These are phyloP conservation scores for Julus scanicus DNA, from an alignment of 2,888 invertebrate genomes.

Conservation along the genomic window DNA sequence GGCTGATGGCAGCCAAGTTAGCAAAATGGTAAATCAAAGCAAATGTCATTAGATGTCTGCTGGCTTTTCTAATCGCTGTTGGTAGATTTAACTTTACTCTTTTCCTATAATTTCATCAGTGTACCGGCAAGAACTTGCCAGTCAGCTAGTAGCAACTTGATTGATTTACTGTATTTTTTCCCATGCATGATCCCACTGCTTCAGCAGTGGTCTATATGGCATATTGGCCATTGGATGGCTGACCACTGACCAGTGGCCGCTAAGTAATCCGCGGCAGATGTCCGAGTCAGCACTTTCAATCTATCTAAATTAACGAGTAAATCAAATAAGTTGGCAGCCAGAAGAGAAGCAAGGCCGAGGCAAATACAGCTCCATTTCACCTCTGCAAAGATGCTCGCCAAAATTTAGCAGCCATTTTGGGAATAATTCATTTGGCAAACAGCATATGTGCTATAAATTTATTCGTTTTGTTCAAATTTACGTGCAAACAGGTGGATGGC, in stretches of 20 bases:
- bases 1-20: not conserved
- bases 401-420: not conserved
- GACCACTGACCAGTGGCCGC: not conserved
- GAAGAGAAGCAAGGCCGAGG: not conserved
- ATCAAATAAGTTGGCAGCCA: slow-evolving; percentile 1
- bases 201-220: not conserved
- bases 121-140: not conserved
- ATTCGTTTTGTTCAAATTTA: not conserved
- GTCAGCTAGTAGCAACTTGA: not conserved
- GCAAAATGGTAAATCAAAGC: not conserved
- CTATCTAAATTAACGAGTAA: not conserved
- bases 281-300: not conserved
- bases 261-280: not conserved
- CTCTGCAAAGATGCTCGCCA: not conserved
- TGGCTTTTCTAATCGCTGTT: not conserved
- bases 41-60: not conserved
- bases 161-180: not conserved
- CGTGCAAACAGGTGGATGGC: not conserved
- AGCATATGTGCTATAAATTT: not conserved
- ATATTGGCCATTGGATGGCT: not conserved
- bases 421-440: not conserved
- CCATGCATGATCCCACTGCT: not conserved
- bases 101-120: not conserved
- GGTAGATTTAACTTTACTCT: not conserved
- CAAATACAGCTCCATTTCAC: not conserved